These are phyloP conservation scores for Pammene aurita DNA, from an alignment of 2,888 invertebrate species.

Conservation along the genomic window DNA sequence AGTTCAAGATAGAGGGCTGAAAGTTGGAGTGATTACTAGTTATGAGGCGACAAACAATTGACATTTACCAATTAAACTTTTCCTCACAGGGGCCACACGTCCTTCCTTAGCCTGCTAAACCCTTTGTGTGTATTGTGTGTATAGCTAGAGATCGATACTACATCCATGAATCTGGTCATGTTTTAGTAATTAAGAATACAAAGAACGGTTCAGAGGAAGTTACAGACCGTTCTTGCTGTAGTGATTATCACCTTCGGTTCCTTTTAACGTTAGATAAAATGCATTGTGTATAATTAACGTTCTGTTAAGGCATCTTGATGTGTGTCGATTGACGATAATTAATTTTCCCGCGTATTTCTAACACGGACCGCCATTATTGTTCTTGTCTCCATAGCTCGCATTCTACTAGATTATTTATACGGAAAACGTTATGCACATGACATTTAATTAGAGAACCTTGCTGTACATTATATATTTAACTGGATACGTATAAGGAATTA, in stretches of 20 bases:
- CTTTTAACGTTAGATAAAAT: slow-evolving; percentile 26
- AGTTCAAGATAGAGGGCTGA: too few relatives aligned
- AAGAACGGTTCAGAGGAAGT: slow-evolving; percentile 30
- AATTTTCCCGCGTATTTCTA: slow-evolving; percentile 57
- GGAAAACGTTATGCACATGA: slow-evolving; percentile 67
- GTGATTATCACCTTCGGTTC: slow-evolving; percentile 32
- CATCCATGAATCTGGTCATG: slow-evolving; percentile 11
- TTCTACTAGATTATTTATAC: slow-evolving; percentile 68
- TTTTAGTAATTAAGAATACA: slow-evolving; percentile 39
- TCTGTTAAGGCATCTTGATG: slow-evolving; percentile 4
- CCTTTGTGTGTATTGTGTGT: too few relatives aligned
- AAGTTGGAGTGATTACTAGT: too few relatives aligned
- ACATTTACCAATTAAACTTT: too few relatives aligned
- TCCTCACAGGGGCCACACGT: too few relatives aligned
- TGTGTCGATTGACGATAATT: slow-evolving; percentile 37
- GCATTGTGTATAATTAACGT: slow-evolving; percentile 30
- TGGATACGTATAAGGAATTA: slow-evolving; percentile 72
- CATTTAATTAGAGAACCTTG: slow-evolving; percentile 70
- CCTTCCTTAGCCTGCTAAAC: too few relatives aligned
- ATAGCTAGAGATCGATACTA: too few relatives aligned
- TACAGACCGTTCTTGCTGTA: slow-evolving; percentile 32
- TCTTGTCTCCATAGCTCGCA: slow-evolving; percentile 58
- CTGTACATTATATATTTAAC: slow-evolving; percentile 67
- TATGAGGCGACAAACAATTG: too few relatives aligned
- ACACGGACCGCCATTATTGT: slow-evolving; percentile 52